These are phyloP conservation scores for Melieria omissa DNA, from an alignment of 2,888 invertebrate species.

Conservation along the genomic window DNA sequence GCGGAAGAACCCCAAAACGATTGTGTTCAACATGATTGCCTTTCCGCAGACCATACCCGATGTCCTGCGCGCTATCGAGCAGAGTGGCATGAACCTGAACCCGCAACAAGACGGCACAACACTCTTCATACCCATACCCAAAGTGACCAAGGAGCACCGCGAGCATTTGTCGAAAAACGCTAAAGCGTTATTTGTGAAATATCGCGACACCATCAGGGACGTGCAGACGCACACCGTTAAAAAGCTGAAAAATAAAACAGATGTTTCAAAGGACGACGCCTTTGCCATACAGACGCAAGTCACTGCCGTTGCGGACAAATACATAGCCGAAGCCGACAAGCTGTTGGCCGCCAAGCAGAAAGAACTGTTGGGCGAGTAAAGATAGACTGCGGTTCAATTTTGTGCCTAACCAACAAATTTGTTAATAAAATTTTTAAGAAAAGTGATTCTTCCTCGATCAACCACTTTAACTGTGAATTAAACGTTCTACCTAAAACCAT, in stretches of 20 bases:
- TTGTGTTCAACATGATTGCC: conserved; percentile 84
- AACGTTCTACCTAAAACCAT: too few species aligned
- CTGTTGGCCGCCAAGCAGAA: conserved; percentile 77
- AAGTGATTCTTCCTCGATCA: too few species aligned
- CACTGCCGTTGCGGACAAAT: conserved; percentile 75
- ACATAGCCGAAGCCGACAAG: conserved; percentile 73
- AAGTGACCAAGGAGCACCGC: conserved; percentile 93
- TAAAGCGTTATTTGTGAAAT: conserved; percentile 81
- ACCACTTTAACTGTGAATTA: too few species aligned
- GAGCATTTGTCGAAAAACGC: conserved; percentile 90
- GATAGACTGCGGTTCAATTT: too few species aligned
- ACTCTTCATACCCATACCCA: conserved; percentile 87
- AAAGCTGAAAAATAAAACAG: conserved; percentile 76
- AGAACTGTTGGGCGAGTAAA: conserved; percentile 75
- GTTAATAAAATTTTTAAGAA: too few species aligned
- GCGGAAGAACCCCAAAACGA: conserved; percentile 86
- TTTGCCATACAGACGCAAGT: conserved; percentile 78
- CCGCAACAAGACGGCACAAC: conserved; percentile 96
- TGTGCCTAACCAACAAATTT: too few species aligned
- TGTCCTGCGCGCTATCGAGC: conserved; percentile 78
- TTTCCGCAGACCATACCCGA: conserved; percentile 89
- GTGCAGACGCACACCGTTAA: conserved; percentile 79
- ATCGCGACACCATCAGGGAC: conserved; percentile 80
- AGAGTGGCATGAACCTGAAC: conserved; percentile 90
- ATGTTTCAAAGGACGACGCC: conserved; percentile 77